Evolutionary conservation across 2,797 vertebrate genomes (phyloP), one percentile per base, ranked within the genome.

Genomic region (Fratercula arctica): DNA sequence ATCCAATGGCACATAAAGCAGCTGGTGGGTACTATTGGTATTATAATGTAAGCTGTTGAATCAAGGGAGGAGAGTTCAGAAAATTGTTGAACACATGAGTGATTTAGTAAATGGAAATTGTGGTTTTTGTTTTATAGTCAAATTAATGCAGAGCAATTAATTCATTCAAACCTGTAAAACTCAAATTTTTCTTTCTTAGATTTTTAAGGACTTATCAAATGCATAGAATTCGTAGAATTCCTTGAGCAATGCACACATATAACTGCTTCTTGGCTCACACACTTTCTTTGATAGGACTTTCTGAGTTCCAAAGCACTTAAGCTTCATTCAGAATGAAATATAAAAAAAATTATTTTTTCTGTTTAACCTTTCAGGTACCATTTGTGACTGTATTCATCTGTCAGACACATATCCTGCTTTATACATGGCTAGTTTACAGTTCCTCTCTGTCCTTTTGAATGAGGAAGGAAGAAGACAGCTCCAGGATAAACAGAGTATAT

Each of bases 401-500:
- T 98, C 97, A 54, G 9, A 53, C 8, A 76, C 84, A 1, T 91
- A 98, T 43, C 97, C 98, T 28, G 43, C 79, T 29, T 98, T 99
- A 50, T 98, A 97, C 87, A 90, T 91, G 1, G 97, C 97, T 72
- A 98, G 99, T 90, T 96, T 99, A 89, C 98, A 98, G 73, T 99
- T 99, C 84, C 96, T 99, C 37, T 98, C 98, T 72, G 48, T 98
- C 21, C 89, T 99, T 85, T 98, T 99, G 91, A 98, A 97, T 10
- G 98, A 99, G 86, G 99, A 99, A 94, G 98, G 98, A 26, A 99
- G 98, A 94, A 95, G 89, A 46, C 88, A 89, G 53, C 91, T 97
- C 6, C 93, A 72, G 87, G 97, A 94, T 41, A 92, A 96, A 87
- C 64, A 80, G 13, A 45, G 26, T 46, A 4, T 64, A 2, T 85